Evolutionary conservation across 2,888 invertebrate species (phyloP), one percentile per base, ranked within the genome.

Genomic region (Aplocera efformata): DNA sequence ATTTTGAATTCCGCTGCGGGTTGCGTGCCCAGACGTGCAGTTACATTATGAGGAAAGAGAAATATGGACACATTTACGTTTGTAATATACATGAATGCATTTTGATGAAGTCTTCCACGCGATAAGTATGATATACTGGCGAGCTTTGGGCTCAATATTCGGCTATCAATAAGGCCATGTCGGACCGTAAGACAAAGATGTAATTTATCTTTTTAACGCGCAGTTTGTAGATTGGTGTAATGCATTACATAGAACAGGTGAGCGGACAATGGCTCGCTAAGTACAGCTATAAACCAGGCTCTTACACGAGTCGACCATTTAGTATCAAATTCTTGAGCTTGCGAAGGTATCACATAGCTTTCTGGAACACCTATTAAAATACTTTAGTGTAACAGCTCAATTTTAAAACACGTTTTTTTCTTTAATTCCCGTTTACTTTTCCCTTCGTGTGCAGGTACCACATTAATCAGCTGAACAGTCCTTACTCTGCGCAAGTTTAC

Each of bases 401-500:
- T n/a, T n/a, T n/a, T n/a, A n/a, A n/a, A n/a, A n/a, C n/a, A n/a
- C n/a, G n/a, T n/a, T n/a, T n/a, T n/a, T n/a, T n/a, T n/a, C n/a
- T n/a, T n/a, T n/a, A 17, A 17, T 5, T 17, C 13, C 13, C 5
- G 13, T 5, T 5, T 17, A 17, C 13, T 17, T 17, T 17, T 17
- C 5, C 13, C 13, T 2, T 17, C 13, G 2, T 17, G 2, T 17
- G 13, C 13, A 5, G 13, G 13, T 17, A 17, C 5, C 13, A 17
- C 13, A 17, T 17, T 17, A 17, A 17, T 17, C 13, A 3, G 13
- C 13, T 3, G 13, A n/a, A n/a, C n/a, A n/a, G n/a, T n/a, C n/a
- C n/a, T n/a, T n/a, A n/a, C n/a, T 17, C 13, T 17, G 5, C 13
- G 58, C 58, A 55, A 61, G 53, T 67, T 69, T 68, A 67, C 63